These are phyloP conservation scores for Cyclargus thomasi DNA, from an alignment of 1,140 invertebrate genomes.

Conservation along the genomic window DNA sequence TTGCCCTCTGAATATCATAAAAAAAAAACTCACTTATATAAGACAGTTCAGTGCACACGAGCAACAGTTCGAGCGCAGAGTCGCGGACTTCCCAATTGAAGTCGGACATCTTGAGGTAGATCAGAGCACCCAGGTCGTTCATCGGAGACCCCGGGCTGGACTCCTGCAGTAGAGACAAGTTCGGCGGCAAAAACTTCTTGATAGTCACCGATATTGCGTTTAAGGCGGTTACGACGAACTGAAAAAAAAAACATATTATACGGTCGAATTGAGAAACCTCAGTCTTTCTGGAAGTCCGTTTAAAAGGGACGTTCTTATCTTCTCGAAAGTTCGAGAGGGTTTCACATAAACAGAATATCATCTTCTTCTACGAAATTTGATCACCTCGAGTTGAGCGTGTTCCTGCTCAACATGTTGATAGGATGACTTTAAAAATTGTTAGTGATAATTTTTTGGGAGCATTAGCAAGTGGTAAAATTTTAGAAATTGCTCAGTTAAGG, in stretches of 20 bases:
- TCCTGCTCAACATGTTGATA: no score
- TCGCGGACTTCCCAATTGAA: conserved; percentile 85
- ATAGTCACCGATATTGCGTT: conserved; percentile 81
- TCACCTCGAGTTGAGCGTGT: no score
- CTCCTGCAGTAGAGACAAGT: conserved; percentile 82
- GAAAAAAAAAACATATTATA: conserved; percentile 35
- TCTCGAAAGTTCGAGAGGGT: no score
- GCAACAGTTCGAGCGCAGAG: conserved; percentile 82
- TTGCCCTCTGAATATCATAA: no score
- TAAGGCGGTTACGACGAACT: conserved; percentile 81
- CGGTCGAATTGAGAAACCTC: no score
- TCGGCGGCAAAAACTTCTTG: conserved; percentile 84
- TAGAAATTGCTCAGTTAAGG: no score
- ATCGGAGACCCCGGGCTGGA: conserved; percentile 78
- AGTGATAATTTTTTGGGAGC: no score
- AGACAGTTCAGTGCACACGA: conserved; percentile 80
- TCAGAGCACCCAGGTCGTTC: conserved; percentile 78
- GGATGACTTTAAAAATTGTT: no score
- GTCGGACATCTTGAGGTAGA: conserved; percentile 82
- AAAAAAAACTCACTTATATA: conserved; percentile 82
- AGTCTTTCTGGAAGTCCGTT: conserved; percentile 18
- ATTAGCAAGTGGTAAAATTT: no score
- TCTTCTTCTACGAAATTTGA: no score
- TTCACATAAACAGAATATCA: no score
- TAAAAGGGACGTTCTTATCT: no score